Percentiles rank a stretch among this genome's conserved stretches.
Conservation (phyloP, 1,140 invertebrate species). For the Chelonus insularis region DNA sequence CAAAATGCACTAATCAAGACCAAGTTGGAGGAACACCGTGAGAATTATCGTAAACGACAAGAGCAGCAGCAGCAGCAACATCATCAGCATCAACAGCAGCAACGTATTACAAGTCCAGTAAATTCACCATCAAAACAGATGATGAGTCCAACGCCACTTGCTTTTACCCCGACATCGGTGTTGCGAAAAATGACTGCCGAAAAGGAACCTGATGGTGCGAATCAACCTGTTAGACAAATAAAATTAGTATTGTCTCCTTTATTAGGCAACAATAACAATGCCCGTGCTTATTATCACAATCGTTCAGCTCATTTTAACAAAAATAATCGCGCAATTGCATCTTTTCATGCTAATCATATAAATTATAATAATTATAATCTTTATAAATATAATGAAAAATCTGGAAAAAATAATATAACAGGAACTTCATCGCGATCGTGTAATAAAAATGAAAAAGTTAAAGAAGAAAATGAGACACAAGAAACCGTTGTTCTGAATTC, state of each 20-base stretch:
- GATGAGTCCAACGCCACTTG: conserved; percentile 67
- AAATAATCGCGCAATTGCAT: too few relatives aligned
- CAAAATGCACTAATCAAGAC: conserved; percentile 83
- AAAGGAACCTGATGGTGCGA: conserved; percentile 69
- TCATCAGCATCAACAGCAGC: conserved; percentile 50
- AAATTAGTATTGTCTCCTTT: conserved; percentile 29
- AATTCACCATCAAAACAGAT: conserved; percentile 54
- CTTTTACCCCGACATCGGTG: conserved; percentile 89
- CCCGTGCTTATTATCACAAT: conserved; percentile 13
- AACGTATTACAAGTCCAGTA: conserved; percentile 53
- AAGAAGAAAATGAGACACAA: too few relatives aligned
- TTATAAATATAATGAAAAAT: too few relatives aligned
- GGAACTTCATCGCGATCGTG: too few relatives aligned
- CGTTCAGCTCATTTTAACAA: conserved; percentile 6
- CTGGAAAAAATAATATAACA: too few relatives aligned
- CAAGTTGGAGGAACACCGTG: conserved; percentile 82
- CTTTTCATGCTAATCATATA: too few relatives aligned
- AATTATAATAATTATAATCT: too few relatives aligned
- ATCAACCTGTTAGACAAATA: conserved; percentile 39
- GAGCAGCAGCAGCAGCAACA: conserved; percentile 69
- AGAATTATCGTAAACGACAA: conserved; percentile 78
- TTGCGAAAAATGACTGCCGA: conserved; percentile 92
- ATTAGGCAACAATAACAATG: conserved; percentile 5
- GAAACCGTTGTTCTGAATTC: too few relatives aligned
- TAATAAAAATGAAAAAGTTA: too few relatives aligned